Evolutionary conservation across 2,797 vertebrate genomes (phyloP).

Genomic region (Sebastes jordani): DNA sequence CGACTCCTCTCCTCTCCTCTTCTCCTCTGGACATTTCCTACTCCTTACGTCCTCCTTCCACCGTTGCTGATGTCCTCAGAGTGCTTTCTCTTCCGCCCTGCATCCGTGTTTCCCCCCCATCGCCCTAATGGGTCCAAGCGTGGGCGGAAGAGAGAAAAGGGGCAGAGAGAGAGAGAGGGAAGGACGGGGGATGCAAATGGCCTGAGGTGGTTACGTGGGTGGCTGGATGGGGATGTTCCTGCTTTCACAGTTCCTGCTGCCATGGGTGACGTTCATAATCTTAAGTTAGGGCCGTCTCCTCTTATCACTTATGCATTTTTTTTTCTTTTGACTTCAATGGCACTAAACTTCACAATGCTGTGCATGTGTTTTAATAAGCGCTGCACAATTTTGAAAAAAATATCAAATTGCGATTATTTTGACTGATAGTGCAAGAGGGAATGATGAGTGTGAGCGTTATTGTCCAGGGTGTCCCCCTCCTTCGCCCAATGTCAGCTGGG

Average conservation of each 20-base stretch:
- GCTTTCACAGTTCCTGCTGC: conserved; percentile 33
- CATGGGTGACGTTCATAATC: conserved; percentile 9
- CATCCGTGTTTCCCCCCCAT: conserved; percentile 59
- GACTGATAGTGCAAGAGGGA: too few relatives aligned
- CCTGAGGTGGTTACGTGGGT: conserved; percentile 49
- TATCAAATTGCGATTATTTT: too few relatives aligned
- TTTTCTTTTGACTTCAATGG: not conserved
- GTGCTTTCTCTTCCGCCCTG: conserved; percentile 58
- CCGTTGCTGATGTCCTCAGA: conserved; percentile 40
- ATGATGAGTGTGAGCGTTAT: too few relatives aligned
- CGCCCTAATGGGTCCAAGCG: conserved; percentile 46
- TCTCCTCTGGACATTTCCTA: conserved; percentile 25
- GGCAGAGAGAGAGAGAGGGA: conserved; percentile 14
- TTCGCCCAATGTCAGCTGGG: too few relatives aligned
- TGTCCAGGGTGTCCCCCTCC: rapidly evolving
- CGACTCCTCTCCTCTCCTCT: not conserved
- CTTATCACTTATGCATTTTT: not conserved
- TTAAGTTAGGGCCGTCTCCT: conserved; percentile 13
- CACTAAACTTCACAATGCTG: not conserved
- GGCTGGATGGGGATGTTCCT: conserved; percentile 52
- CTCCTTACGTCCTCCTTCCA: conserved; percentile 6
- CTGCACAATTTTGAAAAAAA: not conserved
- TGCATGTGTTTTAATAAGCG: not conserved
- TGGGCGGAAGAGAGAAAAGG: conserved; percentile 29
- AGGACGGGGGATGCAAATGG: conserved; percentile 39